Percentiles rank a stretch among this genome's conserved stretches.
Evolutionary conservation across 2,888 invertebrate species (phyloP).

Genomic region (Eupithecia tripunctaria): DNA sequence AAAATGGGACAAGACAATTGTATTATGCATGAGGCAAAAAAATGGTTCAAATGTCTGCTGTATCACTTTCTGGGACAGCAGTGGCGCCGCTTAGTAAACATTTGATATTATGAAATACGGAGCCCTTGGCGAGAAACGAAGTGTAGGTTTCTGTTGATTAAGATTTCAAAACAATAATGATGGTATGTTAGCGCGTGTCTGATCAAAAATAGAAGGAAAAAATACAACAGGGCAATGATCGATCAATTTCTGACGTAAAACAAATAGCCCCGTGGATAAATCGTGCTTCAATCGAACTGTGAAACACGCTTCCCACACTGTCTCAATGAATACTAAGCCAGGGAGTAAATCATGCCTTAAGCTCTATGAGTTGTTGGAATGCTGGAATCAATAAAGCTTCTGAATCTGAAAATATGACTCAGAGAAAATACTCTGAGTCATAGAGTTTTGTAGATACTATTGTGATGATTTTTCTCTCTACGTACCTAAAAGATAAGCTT

Average conservation of each 20-base stretch:
- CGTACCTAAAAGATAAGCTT: background rate
- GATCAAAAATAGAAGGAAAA: slow-evolving; percentile 64
- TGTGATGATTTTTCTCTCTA: background rate
- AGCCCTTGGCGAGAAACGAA: slow-evolving; percentile 38
- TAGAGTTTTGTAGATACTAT: background rate
- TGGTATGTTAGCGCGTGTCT: slow-evolving; percentile 50
- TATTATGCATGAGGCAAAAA: slow-evolving; percentile 53
- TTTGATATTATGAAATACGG: slow-evolving; percentile 46
- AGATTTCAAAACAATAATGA: slow-evolving; percentile 43
- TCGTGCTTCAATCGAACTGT: slow-evolving; percentile 63
- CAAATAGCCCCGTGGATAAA: slow-evolving; percentile 75
- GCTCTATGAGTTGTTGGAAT: slow-evolving; percentile 21
- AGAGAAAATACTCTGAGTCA: slow-evolving; percentile 4
- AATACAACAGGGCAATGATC: slow-evolving; percentile 71
- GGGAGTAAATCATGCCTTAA: slow-evolving; percentile 23
- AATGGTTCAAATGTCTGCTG: slow-evolving; percentile 47
- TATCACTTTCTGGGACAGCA: slow-evolving; percentile 46
- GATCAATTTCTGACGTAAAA: slow-evolving; percentile 80
- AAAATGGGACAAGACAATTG: slow-evolving; percentile 48
- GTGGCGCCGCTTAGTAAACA: slow-evolving; percentile 54
- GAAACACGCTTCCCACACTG: slow-evolving; percentile 58
- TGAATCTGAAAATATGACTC: slow-evolving; percentile 25
- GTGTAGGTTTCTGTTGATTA: slow-evolving; percentile 39
- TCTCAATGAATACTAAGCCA: slow-evolving; percentile 40
- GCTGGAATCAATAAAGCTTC: slow-evolving; percentile 23